Evolutionary conservation across 2,888 invertebrate species (phyloP).

Genomic region (Polyommatus iphigenia): DNA sequence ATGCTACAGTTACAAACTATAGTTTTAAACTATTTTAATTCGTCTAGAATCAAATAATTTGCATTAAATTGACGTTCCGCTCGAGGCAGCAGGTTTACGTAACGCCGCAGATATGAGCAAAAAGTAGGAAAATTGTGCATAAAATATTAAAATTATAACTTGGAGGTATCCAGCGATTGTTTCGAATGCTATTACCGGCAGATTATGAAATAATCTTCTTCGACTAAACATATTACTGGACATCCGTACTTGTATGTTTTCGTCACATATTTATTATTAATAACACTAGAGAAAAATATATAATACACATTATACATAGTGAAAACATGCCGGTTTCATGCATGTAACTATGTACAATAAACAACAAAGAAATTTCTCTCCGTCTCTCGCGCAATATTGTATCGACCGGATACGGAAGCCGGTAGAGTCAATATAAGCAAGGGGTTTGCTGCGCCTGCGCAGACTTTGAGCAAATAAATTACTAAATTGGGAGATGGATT

Average conservation of each 20-base stretch:
- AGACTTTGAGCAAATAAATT: background rate
- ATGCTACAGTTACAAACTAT: background rate
- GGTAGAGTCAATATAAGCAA: background rate
- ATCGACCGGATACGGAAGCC: background rate
- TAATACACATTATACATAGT: background rate
- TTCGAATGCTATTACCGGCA: background rate
- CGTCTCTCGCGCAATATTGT: background rate
- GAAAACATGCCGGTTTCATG: background rate
- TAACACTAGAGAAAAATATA: background rate
- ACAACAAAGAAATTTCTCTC: background rate
- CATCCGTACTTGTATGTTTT: slow-evolving; percentile 17
- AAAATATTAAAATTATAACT: background rate
- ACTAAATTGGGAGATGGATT: background rate
- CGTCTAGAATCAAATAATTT: background rate
- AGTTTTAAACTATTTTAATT: background rate
- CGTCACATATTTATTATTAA: background rate
- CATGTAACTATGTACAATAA: background rate
- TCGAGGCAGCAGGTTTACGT: background rate
- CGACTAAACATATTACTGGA: slow-evolving; percentile 6
- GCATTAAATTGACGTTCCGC: slow-evolving; percentile 12
- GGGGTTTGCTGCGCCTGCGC: slow-evolving; percentile 4
- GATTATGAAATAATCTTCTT: slow-evolving; percentile 16
- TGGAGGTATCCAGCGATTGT: background rate
- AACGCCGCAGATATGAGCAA: background rate
- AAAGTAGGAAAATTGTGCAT: background rate